These are phyloP conservation scores for Peromyscus nudipes DNA, from an alignment of 2,797 vertebrate genomes.

Conservation along the genomic window DNA sequence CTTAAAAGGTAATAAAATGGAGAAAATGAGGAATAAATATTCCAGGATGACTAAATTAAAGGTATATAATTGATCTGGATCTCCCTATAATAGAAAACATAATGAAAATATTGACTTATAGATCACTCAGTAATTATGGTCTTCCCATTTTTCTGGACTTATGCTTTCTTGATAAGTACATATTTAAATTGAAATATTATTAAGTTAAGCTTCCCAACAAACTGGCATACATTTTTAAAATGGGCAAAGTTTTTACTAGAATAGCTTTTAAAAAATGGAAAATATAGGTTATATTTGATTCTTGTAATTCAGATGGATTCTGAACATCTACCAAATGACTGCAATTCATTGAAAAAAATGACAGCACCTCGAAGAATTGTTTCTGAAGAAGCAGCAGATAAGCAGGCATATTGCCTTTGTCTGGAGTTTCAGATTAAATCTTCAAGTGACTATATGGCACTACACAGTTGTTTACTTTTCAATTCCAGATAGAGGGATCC, in stretches of 20 bases:
- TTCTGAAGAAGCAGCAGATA: slow-evolving; percentile 26
- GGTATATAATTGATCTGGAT: not conserved
- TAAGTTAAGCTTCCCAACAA: slow-evolving; percentile 6
- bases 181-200: slow-evolving; percentile 50
- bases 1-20: not conserved
- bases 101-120: not conserved
- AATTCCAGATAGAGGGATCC: not conserved
- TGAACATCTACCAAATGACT: slow-evolving; percentile 30
- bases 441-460: not conserved
- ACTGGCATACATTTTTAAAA: slow-evolving; percentile 9
- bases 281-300: not conserved
- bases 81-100: not conserved
- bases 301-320: not conserved
- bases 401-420: not conserved
- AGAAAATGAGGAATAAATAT: slow-evolving; percentile 6
- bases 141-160: not conserved
- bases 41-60: not conserved
- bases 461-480: not conserved
- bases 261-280: not conserved
- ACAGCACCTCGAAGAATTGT: not conserved
- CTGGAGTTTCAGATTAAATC: slow-evolving; percentile 12
- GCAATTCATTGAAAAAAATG: slow-evolving; percentile 25
- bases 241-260: not conserved
- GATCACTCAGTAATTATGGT: not conserved
- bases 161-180: not conserved